Base-by-base conservation (phyloP, 2,888 invertebrate genomes). In the Micoletzkya japonica region DNA sequence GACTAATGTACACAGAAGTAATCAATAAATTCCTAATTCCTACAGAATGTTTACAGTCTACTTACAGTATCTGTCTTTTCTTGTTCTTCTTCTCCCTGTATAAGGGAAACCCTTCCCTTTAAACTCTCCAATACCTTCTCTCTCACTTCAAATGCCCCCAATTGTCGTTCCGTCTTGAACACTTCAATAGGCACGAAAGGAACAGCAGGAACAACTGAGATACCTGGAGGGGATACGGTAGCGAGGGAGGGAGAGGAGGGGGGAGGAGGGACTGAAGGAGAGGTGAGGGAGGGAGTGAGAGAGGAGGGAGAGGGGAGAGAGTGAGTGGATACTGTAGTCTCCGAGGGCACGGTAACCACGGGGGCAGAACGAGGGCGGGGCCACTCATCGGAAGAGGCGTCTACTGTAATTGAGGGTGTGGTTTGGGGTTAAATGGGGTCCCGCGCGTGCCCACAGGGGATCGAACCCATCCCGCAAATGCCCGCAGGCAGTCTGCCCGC, bases 41-140 rank as follows among this genome's bases (percentile, higher is more conserved):
- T n/a, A n/a, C n/a, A n/a, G n/a, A n/a, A n/a, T n/a, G n/a, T n/a
- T n/a, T n/a, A n/a, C n/a, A n/a, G n/a, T n/a, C n/a, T n/a, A n/a
- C n/a, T n/a, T n/a, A n/a, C n/a, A n/a, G n/a, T n/a, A n/a, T n/a
- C n/a, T n/a, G n/a, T n/a, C n/a, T n/a, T n/a, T n/a, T n/a, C n/a
- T n/a, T n/a, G n/a, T n/a, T n/a, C n/a, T n/a, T n/a, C n/a, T n/a
- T n/a, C n/a, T n/a, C n/a, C n/a, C n/a, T n/a, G n/a, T n/a, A n/a
- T n/a, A n/a, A n/a, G n/a, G n/a, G n/a, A n/a, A 67, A 77, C 69
- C 59, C 73, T 72, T 49, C 77, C 73, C 61, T 75, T 77, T 57
- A 79, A 67, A 58, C 75, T 75, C 37, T 76, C 74, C 44, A 79
- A 30, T 30, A 79, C 73, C 54, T 76, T 66, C 57, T 79, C 79